Base-by-base conservation (phyloP, 2,888 invertebrate genomes). In the Philopedon plagiatum region DNA sequence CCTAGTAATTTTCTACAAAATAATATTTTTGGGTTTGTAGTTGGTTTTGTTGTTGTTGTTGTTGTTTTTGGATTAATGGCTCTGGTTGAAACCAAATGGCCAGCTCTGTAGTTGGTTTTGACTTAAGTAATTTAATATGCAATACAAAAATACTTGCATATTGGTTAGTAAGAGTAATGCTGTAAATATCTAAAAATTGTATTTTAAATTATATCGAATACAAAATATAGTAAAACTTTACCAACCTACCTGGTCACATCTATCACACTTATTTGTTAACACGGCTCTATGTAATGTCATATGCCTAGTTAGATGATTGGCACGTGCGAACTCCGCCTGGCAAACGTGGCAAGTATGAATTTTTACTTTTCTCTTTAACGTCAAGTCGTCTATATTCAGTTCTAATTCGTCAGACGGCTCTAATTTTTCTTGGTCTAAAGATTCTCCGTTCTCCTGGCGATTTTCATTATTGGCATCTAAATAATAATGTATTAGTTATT, bases 271-370 rank as follows among this genome's bases (percentile, higher is more conserved):
- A 77, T 85, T 83, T 13, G 81, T 78, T 41, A 86, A 78, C 7
- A 86, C 78, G 2, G 84, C 81, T 39, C 84, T 76, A 77, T 86
- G 86, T 39, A 86, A 74, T 1, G 83, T 85, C 86, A 86, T 86
- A 75, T 86, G 86, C 21, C 85, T 79, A 1, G 85, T 85, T 44
- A 86, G 77, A 75, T 86, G 85, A 75, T 85, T 85, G 1, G 83
- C 82, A 39, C 85, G 65, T 0, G 82, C 80, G 73, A 86, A 86
- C 57, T 81, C 79, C 0, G 83, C 82, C 11, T 81, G 79, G 70
- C 86, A 86, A 29, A 86, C 85, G 70, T 86, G 85, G 74, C 86
- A 86, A 58, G 77, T 79, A 71, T 85, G 84, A 29, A 82, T 75
- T 75, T 83, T 84, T 1, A 66, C 13, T 75, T 72, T 75, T 5